Percentiles rank a stretch among this genome's conserved stretches.
phyloP scores from a whole-genome alignment of 1,140 invertebrate genomes.

The Aradophagus sp. region DNA sequence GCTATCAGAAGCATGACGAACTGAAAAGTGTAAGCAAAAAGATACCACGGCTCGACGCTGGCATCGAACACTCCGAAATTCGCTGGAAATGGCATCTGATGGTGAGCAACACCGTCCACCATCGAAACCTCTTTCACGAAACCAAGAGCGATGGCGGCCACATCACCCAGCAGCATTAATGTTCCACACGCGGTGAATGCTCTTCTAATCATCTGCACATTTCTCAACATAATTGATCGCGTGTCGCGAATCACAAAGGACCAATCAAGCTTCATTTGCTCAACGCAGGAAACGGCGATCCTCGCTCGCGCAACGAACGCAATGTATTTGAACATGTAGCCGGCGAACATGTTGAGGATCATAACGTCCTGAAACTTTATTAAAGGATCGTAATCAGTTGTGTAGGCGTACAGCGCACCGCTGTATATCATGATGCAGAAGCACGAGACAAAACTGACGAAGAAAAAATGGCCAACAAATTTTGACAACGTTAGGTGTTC shows the following conservation, averaged over 20 bases:
- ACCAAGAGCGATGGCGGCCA: background rate
- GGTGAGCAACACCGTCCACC: background rate
- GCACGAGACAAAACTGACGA: background rate
- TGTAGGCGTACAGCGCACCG: background rate
- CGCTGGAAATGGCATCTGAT: background rate
- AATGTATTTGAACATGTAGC: background rate
- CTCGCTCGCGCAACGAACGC: background rate
- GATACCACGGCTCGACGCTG: background rate
- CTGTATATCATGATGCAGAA: background rate
- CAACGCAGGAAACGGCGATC: background rate
- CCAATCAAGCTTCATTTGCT: constrained; percentile 5
- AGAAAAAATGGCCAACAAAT: background rate
- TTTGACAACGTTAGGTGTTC: background rate
- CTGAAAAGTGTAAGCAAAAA: background rate
- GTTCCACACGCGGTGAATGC: background rate
- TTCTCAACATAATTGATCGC: background rate
- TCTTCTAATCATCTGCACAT: background rate
- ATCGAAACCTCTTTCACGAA: background rate
- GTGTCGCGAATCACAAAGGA: background rate
- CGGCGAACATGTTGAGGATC: background rate
- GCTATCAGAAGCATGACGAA: background rate
- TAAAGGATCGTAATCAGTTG: background rate
- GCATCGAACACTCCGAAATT: constrained; percentile 6
- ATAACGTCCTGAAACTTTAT: background rate
- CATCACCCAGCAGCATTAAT: background rate